phyloP scores from a whole-genome alignment of 1,140 invertebrate species.

The Zaprionus taronus region DNA sequence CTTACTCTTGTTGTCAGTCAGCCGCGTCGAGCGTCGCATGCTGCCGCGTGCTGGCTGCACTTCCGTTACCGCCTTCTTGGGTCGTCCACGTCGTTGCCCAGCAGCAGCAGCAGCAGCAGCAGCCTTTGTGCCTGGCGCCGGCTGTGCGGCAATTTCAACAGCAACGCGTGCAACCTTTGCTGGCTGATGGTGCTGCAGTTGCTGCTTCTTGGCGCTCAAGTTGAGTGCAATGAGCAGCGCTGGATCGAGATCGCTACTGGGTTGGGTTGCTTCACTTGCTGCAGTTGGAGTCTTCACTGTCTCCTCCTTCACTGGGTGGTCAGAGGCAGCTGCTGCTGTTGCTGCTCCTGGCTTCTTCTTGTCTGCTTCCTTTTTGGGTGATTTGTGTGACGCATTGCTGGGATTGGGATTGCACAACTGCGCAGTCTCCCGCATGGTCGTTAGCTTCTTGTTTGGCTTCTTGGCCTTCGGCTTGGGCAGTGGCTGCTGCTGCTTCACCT shows the following conservation, averaged over 20 bases:
- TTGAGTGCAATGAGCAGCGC: constrained; percentile 66
- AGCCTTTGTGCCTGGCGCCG: constrained; percentile 36
- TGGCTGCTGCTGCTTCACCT: constrained; percentile 47
- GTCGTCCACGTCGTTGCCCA: constrained; percentile 53
- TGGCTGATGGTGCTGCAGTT: neutral
- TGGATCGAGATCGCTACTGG: constrained; percentile 50
- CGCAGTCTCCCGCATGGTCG: constrained; percentile 50
- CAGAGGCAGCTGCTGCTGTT: neutral
- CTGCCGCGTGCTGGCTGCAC: constrained; percentile 19
- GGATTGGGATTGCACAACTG: constrained; percentile 41
- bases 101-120: neutral
- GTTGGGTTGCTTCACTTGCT: neutral
- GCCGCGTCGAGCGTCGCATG: constrained; percentile 56
- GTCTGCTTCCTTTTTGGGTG: constrained; percentile 38
- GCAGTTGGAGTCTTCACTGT: neutral
- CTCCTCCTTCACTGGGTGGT: too few relatives aligned
- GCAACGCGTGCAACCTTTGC: constrained; percentile 50
- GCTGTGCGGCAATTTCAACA: constrained; percentile 62
- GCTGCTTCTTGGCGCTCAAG: constrained; percentile 74
- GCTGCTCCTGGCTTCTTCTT: neutral
- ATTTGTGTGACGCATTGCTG: neutral
- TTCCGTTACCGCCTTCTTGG: constrained; percentile 21
- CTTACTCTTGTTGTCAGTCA: constrained; percentile 62
- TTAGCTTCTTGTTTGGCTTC: constrained; percentile 52
- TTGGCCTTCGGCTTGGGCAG: constrained; percentile 20